Evolutionary conservation across 2,113 vertebrate species (phyloP).

Genomic region (Fulmarus glacialis): DNA sequence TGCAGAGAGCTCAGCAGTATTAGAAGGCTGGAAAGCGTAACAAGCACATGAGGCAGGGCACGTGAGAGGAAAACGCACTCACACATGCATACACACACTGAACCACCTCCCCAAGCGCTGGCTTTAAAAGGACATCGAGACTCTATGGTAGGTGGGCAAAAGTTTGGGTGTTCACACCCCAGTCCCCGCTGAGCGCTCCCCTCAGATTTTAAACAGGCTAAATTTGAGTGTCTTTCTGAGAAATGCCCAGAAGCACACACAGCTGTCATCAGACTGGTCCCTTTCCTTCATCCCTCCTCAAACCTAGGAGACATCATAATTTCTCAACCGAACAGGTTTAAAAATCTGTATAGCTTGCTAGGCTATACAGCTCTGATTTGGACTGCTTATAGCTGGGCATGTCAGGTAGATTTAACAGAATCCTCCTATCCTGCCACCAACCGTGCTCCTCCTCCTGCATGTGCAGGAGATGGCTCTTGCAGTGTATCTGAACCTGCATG

Average conservation of each 20-base stretch:
- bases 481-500: not conserved
- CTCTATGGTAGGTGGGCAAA: fast-evolving
- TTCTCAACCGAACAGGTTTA: not conserved
- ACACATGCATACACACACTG: not conserved
- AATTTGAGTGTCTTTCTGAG: not conserved
- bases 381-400: not conserved
- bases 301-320: not conserved
- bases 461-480: not conserved
- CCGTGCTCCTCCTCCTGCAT: fast-evolving
- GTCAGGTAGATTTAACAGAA: not conserved
- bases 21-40: not conserved
- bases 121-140: not conserved
- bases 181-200: fast-evolving
- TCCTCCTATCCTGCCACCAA: not conserved
- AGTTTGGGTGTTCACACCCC: not conserved
- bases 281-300: not conserved
- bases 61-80: not conserved
- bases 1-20: not conserved
- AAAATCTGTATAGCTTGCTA: not conserved
- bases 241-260: not conserved
- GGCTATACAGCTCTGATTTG: not conserved
- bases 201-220: not conserved
- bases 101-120: fast-evolving
- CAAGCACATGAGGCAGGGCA: not conserved
- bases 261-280: not conserved